These are phyloP conservation scores for Varanus salvator DNA, from an alignment of 2,113 vertebrate species.

Conservation along the genomic window DNA sequence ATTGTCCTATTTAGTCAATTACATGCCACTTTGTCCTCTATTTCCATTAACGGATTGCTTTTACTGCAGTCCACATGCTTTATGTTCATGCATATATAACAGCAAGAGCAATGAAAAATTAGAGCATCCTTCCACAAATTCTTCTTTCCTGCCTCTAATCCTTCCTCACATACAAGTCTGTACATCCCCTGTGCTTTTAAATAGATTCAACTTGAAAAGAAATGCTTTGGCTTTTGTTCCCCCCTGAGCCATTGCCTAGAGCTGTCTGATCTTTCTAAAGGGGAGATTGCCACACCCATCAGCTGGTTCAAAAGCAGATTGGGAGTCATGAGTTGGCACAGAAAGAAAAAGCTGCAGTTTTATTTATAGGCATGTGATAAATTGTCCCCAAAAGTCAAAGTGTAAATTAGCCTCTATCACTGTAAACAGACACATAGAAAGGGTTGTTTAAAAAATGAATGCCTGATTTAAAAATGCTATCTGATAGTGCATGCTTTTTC, in stretches of 20 bases:
- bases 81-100: constrained; percentile 19
- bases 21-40: neutral
- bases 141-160: constrained; percentile 4
- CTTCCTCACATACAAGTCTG: neutral
- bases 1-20: constrained; percentile 1
- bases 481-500: constrained; percentile 73
- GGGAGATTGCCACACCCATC: constrained; percentile 70
- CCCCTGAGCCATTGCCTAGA: constrained; percentile 57
- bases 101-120: constrained; percentile 27
- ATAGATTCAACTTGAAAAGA: constrained; percentile 1
- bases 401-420: constrained; percentile 62
- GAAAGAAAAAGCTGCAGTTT: constrained; percentile 31
- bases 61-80: constrained; percentile 21
- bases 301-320: constrained; percentile 62
- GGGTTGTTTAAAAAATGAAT: constrained; percentile 58
- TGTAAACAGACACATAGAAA: constrained; percentile 59
- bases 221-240: constrained; percentile 65
- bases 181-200: neutral
- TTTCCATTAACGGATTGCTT: constrained; percentile 31
- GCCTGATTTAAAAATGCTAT: constrained; percentile 66
- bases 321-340: constrained; percentile 36
- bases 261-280: constrained; percentile 56
- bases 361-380: constrained; percentile 54
- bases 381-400: constrained; percentile 49
- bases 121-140: neutral